Percentiles rank a stretch among this genome's conserved stretches.
phyloP scores from a whole-genome alignment of 2,113 vertebrate genomes.

The Mesembrinibis cayennensis region DNA sequence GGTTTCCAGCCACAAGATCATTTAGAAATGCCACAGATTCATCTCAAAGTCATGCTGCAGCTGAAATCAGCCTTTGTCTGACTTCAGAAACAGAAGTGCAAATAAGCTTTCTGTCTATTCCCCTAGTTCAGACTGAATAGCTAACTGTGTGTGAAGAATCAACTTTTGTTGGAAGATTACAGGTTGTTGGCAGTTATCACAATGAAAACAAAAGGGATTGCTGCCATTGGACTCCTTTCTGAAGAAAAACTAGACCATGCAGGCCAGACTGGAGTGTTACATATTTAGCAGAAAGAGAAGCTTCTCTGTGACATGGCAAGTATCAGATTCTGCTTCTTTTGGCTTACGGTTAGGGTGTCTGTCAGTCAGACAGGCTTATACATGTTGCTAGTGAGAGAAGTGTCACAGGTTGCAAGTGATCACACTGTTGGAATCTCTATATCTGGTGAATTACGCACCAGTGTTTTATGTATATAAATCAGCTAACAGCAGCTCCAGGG shows the following conservation, averaged over 20 bases:
- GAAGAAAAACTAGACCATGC: neutral
- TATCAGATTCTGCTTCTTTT: neutral
- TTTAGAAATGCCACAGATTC: neutral
- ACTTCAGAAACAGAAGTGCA: neutral
- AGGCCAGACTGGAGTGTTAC: neutral
- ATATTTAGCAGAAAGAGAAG: neutral
- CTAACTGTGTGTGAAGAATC: neutral
- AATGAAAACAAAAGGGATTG: neutral
- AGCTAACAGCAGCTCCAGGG: neutral
- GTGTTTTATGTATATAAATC: neutral
- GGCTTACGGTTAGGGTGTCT: neutral
- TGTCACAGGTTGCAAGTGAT: neutral
- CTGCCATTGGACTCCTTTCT: neutral
- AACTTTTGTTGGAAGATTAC: neutral
- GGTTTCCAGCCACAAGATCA: neutral
- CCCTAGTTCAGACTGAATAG: neutral
- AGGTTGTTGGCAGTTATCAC: neutral
- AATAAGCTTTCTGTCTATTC: neutral
- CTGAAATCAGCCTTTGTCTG: neutral
- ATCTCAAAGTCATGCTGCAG: neutral
- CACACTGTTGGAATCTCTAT: neutral
- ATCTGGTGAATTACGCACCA: neutral
- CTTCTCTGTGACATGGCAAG: neutral
- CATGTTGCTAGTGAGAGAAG: neutral
- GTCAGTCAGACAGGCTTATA: neutral